phyloP scores from a whole-genome alignment of 2,797 vertebrate species.

The Danionella dracula region DNA sequence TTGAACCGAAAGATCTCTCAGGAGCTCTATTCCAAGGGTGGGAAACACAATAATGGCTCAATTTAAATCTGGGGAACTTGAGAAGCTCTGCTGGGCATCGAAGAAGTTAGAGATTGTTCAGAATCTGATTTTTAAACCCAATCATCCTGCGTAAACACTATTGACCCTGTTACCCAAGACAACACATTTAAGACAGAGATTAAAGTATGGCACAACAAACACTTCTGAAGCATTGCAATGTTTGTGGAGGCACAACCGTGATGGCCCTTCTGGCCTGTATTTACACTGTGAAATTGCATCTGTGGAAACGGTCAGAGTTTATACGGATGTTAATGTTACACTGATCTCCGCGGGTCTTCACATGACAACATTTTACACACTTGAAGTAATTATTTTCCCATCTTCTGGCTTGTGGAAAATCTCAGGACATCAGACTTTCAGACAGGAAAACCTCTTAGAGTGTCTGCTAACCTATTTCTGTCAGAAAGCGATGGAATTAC shows the following conservation, averaged over 20 bases:
- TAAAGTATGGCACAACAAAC: neutral
- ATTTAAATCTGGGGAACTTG: constrained; percentile 20
- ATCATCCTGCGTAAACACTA: constrained; percentile 28
- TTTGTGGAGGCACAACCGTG: neutral
- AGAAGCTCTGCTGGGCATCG: constrained; percentile 16
- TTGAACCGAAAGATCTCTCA: constrained; percentile 18
- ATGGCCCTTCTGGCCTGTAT: neutral
- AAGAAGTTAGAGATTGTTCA: constrained; percentile 7
- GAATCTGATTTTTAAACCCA: constrained; percentile 10
- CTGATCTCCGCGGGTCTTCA: neutral
- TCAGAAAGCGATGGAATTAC: neutral
- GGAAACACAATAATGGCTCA: constrained; percentile 24
- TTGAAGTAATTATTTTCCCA: neutral
- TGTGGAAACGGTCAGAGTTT: too few relatives aligned
- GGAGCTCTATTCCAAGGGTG: neutral
- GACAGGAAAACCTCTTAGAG: neutral
- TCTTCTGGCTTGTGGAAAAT: neutral
- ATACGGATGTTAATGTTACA: neutral
- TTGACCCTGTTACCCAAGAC: constrained; percentile 10
- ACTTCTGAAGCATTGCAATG: neutral
- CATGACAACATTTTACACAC: neutral
- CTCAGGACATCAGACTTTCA: neutral
- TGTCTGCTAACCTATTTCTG: neutral
- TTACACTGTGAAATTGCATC: neutral
- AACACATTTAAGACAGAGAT: constrained; percentile 4